These are phyloP conservation scores for Teleiodes luculella DNA, from an alignment of 2,888 invertebrate genomes.

Conservation along the genomic window DNA sequence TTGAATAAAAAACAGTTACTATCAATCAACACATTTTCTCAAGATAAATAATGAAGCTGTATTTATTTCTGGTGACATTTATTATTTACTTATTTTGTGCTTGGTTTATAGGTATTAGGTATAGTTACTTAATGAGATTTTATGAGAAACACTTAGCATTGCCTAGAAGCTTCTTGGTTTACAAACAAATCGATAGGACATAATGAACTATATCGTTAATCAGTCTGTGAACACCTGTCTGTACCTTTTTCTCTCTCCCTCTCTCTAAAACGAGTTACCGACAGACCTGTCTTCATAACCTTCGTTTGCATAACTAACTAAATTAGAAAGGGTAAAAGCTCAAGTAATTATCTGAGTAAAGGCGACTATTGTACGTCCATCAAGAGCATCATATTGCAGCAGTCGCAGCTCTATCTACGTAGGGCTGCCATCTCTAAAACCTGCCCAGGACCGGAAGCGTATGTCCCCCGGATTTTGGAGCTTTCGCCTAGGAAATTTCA, in stretches of 20 bases:
- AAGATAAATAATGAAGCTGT: slow-evolving; percentile 5
- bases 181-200: no score
- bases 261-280: slow-evolving; percentile 32
- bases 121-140: no score
- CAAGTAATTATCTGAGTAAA: slow-evolving; percentile 47
- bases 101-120: slow-evolving; percentile 44
- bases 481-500: no score
- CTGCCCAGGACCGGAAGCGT: no score
- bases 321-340: slow-evolving; percentile 52
- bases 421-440: no score
- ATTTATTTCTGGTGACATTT: background rate
- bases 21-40: slow-evolving; percentile 2
- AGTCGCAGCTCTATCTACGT: slow-evolving; percentile 42
- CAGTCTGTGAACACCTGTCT: no score
- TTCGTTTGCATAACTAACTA: slow-evolving; percentile 37
- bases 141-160: no score
- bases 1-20: no score
- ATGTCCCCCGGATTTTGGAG: no score
- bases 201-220: no score
- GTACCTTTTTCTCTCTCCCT: no score
- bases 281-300: slow-evolving; percentile 25
- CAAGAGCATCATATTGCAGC: slow-evolving; percentile 50
- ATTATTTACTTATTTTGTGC: slow-evolving; percentile 38
- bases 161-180: no score
- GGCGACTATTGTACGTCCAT: slow-evolving; percentile 56